These are phyloP conservation scores for Pollenia amentaria DNA, from an alignment of 2,888 invertebrate species.

Conservation along the genomic window DNA sequence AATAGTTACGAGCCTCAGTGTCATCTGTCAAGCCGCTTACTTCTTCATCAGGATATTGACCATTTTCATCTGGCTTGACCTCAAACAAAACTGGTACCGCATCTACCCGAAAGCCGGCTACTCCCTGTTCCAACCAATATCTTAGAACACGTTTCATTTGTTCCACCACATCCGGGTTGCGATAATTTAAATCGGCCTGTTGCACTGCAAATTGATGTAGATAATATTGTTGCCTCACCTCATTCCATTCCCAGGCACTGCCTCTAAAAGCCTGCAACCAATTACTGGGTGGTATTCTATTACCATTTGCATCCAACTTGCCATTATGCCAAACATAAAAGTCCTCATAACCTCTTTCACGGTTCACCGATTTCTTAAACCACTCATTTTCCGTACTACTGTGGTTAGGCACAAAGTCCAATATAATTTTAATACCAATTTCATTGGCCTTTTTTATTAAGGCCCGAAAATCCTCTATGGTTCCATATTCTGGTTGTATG, in stretches of 20 bases:
- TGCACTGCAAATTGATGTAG: slow-evolving; percentile 86
- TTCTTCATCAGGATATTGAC: slow-evolving; percentile 86
- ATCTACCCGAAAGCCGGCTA: slow-evolving; percentile 90
- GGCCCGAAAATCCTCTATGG: slow-evolving; percentile 86
- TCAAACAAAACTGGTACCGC: slow-evolving; percentile 85
- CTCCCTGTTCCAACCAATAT: slow-evolving; percentile 90
- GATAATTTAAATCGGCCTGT: slow-evolving; percentile 90
- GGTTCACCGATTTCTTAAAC: slow-evolving; percentile 87
- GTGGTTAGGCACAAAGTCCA: slow-evolving; percentile 89
- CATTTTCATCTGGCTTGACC: slow-evolving; percentile 84
- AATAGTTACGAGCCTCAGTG: slow-evolving; percentile 85
- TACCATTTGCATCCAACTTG: slow-evolving; percentile 73
- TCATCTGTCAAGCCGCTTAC: slow-evolving; percentile 83
- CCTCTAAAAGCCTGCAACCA: slow-evolving; percentile 86
- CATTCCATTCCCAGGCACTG: slow-evolving; percentile 87
- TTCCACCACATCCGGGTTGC: slow-evolving; percentile 87
- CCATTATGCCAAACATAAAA: slow-evolving; percentile 88
- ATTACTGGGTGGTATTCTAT: slow-evolving; percentile 84
- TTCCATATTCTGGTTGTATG: slow-evolving; percentile 87
- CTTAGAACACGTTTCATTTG: slow-evolving; percentile 88
- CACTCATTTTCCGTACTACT: slow-evolving; percentile 85
- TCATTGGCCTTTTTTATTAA: slow-evolving; percentile 83
- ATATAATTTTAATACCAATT: slow-evolving; percentile 85
- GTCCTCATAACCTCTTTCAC: slow-evolving; percentile 87
- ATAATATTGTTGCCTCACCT: slow-evolving; percentile 86